A percentile compares a stretch with the other conserved stretches of the same genome.
Conservation (phyloP, 2,888 invertebrate genomes). For the Agonopterix alstromeriana region DNA sequence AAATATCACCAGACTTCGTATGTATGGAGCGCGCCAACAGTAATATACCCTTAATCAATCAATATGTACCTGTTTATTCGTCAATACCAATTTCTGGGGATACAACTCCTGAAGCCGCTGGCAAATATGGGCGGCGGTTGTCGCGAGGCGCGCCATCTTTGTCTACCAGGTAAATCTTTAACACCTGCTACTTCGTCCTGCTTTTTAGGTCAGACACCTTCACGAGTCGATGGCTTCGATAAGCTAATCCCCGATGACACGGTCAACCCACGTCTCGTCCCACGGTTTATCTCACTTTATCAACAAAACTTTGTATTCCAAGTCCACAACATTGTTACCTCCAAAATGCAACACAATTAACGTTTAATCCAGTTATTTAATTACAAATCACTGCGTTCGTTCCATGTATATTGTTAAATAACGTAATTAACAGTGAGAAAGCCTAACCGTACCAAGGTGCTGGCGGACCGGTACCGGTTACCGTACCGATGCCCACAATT, state of each 20-base stretch:
- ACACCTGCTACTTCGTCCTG: neutral
- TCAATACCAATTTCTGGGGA: slow-evolving; percentile 49
- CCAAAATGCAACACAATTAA: no score
- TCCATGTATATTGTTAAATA: no score
- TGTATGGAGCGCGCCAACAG: no score
- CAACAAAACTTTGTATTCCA: no score
- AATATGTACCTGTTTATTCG: slow-evolving; percentile 41
- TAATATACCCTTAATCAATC: neutral
- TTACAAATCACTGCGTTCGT: no score
- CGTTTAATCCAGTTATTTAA: no score
- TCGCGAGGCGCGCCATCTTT: slow-evolving; percentile 56
- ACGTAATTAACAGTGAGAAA: no score
- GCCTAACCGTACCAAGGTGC: no score
- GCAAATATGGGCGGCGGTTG: slow-evolving; percentile 56
- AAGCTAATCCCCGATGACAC: slow-evolving; percentile 2
- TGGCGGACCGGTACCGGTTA: neutral
- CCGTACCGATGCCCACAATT: neutral
- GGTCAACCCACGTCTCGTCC: neutral
- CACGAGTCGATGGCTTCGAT: neutral
- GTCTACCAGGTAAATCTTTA: no score
- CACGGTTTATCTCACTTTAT: neutral
- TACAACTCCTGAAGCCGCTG: slow-evolving; percentile 64
- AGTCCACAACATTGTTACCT: no score
- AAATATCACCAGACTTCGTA: no score
- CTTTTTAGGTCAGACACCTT: neutral